These are phyloP conservation scores for Lethrus apterus DNA, from an alignment of 1,140 invertebrate genomes.

Conservation along the genomic window DNA sequence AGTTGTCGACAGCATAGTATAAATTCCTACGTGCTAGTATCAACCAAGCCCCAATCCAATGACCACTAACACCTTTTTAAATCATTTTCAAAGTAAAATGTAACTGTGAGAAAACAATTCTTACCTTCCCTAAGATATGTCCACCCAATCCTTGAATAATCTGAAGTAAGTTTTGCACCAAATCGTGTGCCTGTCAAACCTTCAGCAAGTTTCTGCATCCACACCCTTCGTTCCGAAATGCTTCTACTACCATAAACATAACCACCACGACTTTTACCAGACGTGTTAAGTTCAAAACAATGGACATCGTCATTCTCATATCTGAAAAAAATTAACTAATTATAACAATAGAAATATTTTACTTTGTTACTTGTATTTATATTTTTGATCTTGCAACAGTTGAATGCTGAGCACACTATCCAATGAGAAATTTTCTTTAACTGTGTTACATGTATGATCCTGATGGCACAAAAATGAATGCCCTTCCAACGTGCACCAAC, in stretches of 20 bases:
- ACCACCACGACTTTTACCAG: constrained; percentile 42
- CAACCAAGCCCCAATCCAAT: constrained; percentile 73
- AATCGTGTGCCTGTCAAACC: constrained; percentile 49
- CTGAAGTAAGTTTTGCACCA: constrained; percentile 50
- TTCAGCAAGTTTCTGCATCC: constrained; percentile 63
- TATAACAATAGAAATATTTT: too few relatives aligned
- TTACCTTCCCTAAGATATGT: constrained; percentile 56
- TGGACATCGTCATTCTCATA: constrained; percentile 49
- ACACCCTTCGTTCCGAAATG: constrained; percentile 50
- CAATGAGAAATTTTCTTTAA: constrained; percentile 53
- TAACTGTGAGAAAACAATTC: constrained; percentile 1
- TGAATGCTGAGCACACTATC: constrained; percentile 53
- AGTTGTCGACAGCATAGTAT: constrained; percentile 53
- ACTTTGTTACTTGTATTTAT: constrained; percentile 45
- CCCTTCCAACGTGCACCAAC: constrained; percentile 39
- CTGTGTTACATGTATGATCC: constrained; percentile 32
- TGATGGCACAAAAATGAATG: constrained; percentile 34
- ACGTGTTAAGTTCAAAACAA: constrained; percentile 50
- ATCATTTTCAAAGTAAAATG: constrained; percentile 13
- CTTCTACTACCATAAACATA: constrained; percentile 49
- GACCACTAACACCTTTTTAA: constrained; percentile 55
- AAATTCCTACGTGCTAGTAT: constrained; percentile 62
- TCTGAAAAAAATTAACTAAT: constrained; percentile 33
- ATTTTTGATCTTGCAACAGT: constrained; percentile 53
- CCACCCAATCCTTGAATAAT: constrained; percentile 58